Conservation (phyloP, 2,113 vertebrate species). For the Diadophis punctatus region DNA sequence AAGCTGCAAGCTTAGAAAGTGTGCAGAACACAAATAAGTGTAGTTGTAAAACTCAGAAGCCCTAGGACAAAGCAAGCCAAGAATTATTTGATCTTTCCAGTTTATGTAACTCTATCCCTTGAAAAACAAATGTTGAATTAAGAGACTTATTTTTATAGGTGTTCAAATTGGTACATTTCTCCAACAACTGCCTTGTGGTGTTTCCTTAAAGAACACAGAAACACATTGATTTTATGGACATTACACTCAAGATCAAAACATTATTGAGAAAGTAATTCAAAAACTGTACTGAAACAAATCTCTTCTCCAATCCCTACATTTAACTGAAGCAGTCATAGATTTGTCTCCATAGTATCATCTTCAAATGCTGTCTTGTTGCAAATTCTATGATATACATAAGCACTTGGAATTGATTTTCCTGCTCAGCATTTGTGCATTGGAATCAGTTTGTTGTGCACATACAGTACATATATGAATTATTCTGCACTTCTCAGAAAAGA, state of each 20-base stretch:
- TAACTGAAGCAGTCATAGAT: background rate
- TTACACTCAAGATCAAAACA: background rate
- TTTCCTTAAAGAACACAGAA: background rate
- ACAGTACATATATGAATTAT: background rate
- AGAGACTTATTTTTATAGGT: conserved; percentile 55
- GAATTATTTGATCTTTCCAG: conserved; percentile 42
- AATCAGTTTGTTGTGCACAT: background rate
- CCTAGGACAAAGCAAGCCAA: conserved; percentile 41
- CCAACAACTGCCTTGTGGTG: background rate
- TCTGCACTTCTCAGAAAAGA: background rate
- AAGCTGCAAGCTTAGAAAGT: conserved; percentile 25
- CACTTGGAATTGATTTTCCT: background rate
- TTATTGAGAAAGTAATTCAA: background rate
- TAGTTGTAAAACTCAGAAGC: background rate
- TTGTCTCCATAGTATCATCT: background rate
- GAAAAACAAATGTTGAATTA: conserved; percentile 50
- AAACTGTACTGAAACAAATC: background rate
- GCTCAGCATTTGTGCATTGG: background rate
- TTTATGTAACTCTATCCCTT: conserved; percentile 51
- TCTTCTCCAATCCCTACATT: background rate
- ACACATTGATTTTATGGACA: background rate
- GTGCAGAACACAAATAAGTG: background rate
- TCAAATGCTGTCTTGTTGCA: background rate
- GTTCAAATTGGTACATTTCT: conserved; percentile 43
- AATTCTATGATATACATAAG: background rate